Evolutionary conservation across 2,888 invertebrate genomes (phyloP).

Genomic region (Andrena chrysosceles): DNA sequence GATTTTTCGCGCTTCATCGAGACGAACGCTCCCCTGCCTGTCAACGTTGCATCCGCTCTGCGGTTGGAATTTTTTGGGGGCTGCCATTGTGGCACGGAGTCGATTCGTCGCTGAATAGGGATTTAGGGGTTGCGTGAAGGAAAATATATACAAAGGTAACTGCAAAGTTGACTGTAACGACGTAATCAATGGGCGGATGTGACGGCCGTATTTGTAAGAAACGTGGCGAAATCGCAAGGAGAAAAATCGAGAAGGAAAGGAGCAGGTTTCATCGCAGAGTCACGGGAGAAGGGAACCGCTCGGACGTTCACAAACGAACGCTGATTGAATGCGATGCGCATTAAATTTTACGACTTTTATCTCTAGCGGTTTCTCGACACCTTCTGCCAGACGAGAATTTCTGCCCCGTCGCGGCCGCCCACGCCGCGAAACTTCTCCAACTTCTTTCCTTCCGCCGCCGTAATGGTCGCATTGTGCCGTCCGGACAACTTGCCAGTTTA

Average conservation of each 20-base stretch:
- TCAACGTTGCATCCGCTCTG: not conserved
- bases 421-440: conserved; percentile 58
- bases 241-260: not conserved
- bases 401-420: not conserved
- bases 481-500: conserved; percentile 29
- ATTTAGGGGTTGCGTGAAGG: not conserved
- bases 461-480: conserved; percentile 62
- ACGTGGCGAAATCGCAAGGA: not conserved
- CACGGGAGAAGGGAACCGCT: not conserved
- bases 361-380: conserved; percentile 8
- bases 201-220: no score
- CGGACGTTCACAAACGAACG: conserved; percentile 41
- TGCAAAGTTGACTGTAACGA: no score
- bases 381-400: conserved; percentile 22
- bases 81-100: not conserved
- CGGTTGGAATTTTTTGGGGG: not conserved
- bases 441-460: conserved; percentile 50
- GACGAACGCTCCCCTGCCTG: not conserved
- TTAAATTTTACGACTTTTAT: conserved; percentile 51
- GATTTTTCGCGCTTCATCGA: conserved; percentile 9
- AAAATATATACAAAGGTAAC: no score
- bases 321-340: conserved; percentile 48
- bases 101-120: not conserved
- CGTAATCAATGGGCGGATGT: no score
- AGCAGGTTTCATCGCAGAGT: not conserved